Evolutionary conservation across 2,113 vertebrate species (phyloP).

Genomic region (Nothocercus nigrocapillus): DNA sequence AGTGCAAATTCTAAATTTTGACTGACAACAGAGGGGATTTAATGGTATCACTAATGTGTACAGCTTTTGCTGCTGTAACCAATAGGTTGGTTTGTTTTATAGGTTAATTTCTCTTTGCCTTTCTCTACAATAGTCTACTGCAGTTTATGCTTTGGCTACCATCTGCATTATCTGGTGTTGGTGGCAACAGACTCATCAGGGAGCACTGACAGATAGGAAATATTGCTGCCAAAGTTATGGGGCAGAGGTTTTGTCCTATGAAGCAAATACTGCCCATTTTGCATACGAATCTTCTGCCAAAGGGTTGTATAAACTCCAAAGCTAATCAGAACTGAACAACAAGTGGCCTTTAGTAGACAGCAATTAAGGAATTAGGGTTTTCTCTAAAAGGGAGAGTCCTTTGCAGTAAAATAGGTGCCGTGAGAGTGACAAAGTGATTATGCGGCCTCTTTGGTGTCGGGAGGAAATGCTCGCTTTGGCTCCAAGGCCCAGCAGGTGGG

Average conservation of each 20-base stretch:
- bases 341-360: constrained; percentile 48
- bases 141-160: background rate
- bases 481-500: constrained; percentile 60
- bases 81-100: background rate
- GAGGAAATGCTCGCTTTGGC: constrained; percentile 50
- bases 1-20: background rate
- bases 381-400: constrained; percentile 50
- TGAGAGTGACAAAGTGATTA: constrained; percentile 69
- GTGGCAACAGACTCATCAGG: background rate
- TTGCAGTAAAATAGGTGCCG: constrained; percentile 54
- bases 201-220: background rate
- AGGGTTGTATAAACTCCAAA: background rate
- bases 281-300: background rate
- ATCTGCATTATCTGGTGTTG: background rate
- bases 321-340: constrained; percentile 18
- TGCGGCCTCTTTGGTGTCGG: constrained; percentile 50
- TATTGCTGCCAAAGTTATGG: background rate
- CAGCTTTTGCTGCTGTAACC: constrained; percentile 18
- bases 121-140: background rate
- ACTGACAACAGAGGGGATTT: background rate
- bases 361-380: constrained; percentile 19
- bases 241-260: background rate
- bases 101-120: background rate
- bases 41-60: background rate
- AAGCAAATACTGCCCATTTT: background rate